Evolutionary conservation across 92 coral and sea anemone species (phyloP).

Genomic region (Phenganax stokvisi): DNA sequence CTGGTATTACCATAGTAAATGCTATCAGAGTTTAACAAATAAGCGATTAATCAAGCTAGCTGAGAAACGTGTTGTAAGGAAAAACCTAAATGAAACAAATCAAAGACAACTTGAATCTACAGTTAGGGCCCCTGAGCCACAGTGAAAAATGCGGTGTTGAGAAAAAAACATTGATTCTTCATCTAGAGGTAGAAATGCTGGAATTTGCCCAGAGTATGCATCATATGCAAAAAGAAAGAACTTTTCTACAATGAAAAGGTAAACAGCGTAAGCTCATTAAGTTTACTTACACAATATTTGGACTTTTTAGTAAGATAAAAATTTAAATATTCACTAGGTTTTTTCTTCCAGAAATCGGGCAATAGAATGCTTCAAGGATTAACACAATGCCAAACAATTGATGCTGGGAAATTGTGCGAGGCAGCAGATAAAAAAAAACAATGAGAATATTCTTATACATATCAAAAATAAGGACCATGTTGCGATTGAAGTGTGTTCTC

Average conservation of each 20-base stretch:
- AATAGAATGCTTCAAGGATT: not conserved
- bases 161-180: constrained; percentile 10
- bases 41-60: constrained; percentile 23
- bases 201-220: constrained; percentile 30
- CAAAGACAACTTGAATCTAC: not conserved
- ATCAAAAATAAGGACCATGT: too few relatives aligned
- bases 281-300: too few relatives aligned
- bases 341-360: not conserved
- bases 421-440: too few relatives aligned
- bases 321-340: too few relatives aligned
- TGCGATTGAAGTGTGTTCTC: too few relatives aligned
- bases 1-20: constrained; percentile 27
- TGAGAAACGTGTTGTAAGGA: constrained; percentile 23
- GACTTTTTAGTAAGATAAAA: too few relatives aligned
- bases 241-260: constrained; percentile 34
- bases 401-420: constrained; percentile 32
- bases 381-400: constrained; percentile 43
- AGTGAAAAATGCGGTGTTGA: constrained; percentile 13
- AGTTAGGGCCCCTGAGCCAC: constrained; percentile 13
- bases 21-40: constrained; percentile 23
- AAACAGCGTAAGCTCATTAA: not conserved
- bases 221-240: constrained; percentile 36
- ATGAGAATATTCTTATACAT: too few relatives aligned
- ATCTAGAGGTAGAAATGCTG: constrained; percentile 18
- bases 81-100: constrained; percentile 1